Evolutionary conservation across 1,140 invertebrate species (phyloP).

Genomic region (Bombus haemorrhoidalis): DNA sequence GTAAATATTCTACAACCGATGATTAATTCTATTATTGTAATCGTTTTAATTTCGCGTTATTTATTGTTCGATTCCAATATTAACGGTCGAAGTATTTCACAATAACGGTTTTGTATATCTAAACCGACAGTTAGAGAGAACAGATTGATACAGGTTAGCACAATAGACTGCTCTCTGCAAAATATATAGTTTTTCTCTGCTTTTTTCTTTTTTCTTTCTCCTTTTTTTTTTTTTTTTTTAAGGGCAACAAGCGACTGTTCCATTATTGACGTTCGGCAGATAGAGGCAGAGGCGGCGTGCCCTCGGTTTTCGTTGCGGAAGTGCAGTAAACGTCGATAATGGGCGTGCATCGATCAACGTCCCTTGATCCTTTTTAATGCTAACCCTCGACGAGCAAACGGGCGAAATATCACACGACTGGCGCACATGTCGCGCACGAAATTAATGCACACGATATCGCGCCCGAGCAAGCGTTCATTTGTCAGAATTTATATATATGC

Average conservation of each 20-base stretch:
- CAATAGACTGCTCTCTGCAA: not conserved
- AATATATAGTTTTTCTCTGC: constrained; percentile 15
- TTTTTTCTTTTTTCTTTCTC: not conserved
- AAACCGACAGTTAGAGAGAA: not conserved
- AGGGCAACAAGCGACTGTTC: constrained; percentile 36
- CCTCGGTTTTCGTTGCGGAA: constrained; percentile 42
- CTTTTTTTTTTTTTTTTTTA: not conserved
- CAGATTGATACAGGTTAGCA: not conserved
- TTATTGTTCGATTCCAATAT: not conserved
- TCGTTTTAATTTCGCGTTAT: no score
- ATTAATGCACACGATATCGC: constrained; percentile 49
- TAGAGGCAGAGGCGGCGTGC: not conserved
- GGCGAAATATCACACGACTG: constrained; percentile 32
- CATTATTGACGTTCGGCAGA: constrained; percentile 39
- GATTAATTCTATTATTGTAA: no score
- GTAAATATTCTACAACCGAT: no score
- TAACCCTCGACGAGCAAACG: constrained; percentile 39
- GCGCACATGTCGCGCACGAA: constrained; percentile 24
- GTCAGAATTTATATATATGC: constrained; percentile 38
- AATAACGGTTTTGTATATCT: not conserved
- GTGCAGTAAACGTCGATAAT: constrained; percentile 59
- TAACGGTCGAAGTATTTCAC: not conserved
- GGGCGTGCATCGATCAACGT: constrained; percentile 57
- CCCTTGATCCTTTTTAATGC: constrained; percentile 54
- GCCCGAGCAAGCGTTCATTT: constrained; percentile 22